phyloP scores from a whole-genome alignment of 2,113 vertebrate genomes.

The Gymnobelideus leadbeateri region DNA sequence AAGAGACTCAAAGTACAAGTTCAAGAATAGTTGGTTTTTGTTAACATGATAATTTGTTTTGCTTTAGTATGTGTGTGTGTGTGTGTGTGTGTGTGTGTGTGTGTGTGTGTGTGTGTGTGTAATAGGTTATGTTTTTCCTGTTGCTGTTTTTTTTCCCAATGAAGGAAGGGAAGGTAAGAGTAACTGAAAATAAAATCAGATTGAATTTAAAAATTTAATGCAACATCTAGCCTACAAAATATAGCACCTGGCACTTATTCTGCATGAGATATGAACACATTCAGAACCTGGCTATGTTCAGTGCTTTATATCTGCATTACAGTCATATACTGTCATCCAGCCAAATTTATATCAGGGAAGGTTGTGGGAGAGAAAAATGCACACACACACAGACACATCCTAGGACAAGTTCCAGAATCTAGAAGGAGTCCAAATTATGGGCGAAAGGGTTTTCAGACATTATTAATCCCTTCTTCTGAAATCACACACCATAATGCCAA shows the following conservation, averaged over 20 bases:
- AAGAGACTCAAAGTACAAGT: not conserved
- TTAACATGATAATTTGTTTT: not conserved
- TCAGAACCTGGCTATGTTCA: not conserved
- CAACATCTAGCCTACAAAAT: not conserved
- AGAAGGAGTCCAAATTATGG: not conserved
- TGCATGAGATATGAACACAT: not conserved
- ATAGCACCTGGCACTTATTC: not conserved
- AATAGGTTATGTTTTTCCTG: not conserved
- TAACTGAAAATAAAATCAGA: not conserved
- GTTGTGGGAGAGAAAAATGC: not conserved
- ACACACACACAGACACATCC: not conserved
- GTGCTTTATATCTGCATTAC: not conserved
- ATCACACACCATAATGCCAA: not conserved
- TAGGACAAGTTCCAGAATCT: not conserved
- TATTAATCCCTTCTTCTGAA: not conserved
- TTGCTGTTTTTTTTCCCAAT: not conserved
- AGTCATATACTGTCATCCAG: not conserved
- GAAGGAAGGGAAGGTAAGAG: not conserved
- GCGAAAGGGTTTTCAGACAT: not conserved
- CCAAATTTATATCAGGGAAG: not conserved
- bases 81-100: too few relatives aligned
- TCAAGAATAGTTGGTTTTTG: not conserved
- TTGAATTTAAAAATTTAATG: not conserved
- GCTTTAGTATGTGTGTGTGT: not conserved
- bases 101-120: not conserved